Base-by-base conservation (phyloP, 23 tunicate genomes). In the Styela clava region DNA sequence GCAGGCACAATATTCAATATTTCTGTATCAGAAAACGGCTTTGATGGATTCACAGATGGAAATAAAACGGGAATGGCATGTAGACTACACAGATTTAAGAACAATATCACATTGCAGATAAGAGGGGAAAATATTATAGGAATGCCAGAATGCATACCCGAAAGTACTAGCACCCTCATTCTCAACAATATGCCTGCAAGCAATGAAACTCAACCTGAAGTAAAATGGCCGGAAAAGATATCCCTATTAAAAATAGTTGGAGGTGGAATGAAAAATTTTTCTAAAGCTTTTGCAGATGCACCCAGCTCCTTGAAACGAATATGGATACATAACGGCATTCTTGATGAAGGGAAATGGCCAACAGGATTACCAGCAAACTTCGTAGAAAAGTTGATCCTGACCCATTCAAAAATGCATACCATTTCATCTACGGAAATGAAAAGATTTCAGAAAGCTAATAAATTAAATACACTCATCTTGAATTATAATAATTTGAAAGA, bases 401-500 rank as follows among this genome's bases (percentile, higher is more conserved):
- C 27, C 16, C 35, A 44, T n/a, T 51, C 33, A 52, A 23, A 30
- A 7, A 33, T 76, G 29, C 9, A 22, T 18, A 22, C 12, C 12
- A 25, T 76, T 9, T 44, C 81, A 1, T 16, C 27, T 0, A 24
- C 37, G 24, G 65, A 76, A 52, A 44, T 76, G 81, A 27, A 52
- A 44, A 23, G 65, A 44, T 35, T 76, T 22, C 12, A 52, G 22
- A 76, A 76, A 31, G 64, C 65, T 9, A 19, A 76, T 51, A n/a
- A 16, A 24, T 31, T 76, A 16, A 52, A 76, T 37, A 19, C 24
- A 19, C 64, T 76, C 9, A 36, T 52, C n/a, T 5, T 44, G 0
- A 52, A 76, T 76, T 29, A 76, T 26, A 76, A 76, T 0, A 76
- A 76, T 25, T 33, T 76, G 24, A 52, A 44, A 44, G 35, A 28